A percentile compares a stretch with the other conserved stretches of the same genome.
phyloP scores from a whole-genome alignment of 2,888 invertebrate genomes.

The Oxytorus armatus region DNA sequence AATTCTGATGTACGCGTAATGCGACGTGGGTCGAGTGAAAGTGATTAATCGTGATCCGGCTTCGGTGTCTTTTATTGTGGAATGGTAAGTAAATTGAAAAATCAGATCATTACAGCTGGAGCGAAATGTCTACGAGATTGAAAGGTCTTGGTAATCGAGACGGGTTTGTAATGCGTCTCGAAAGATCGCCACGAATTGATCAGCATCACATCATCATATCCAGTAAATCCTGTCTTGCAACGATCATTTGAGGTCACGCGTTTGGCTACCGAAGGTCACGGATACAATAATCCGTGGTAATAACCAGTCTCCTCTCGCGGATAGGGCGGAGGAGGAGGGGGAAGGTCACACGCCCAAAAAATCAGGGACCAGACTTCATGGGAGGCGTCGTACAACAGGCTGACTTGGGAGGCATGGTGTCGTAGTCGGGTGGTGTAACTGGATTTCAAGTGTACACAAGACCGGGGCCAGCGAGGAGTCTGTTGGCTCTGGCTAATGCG shows the following conservation, averaged over 20 bases:
- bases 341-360: background rate
- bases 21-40: too few species aligned
- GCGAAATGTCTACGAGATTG: too few species aligned
- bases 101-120: conserved; percentile 25
- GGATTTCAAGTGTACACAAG: conserved; percentile 73
- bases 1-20: too few species aligned
- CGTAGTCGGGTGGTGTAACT: conserved; percentile 74
- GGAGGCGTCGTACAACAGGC: conserved; percentile 46
- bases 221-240: conserved; percentile 49
- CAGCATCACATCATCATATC: conserved; percentile 14
- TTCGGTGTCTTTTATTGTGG: too few species aligned
- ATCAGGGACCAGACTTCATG: conserved; percentile 60
- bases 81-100: conserved; percentile 2
- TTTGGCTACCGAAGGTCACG: conserved; percentile 49
- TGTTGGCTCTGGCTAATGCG: conserved; percentile 43
- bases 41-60: too few species aligned
- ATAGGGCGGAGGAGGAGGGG: background rate
- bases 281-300: conserved; percentile 37
- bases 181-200: conserved; percentile 22
- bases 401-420: conserved; percentile 28
- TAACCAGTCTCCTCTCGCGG: conserved; percentile 51
- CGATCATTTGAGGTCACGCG: conserved; percentile 21
- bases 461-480: conserved; percentile 44
- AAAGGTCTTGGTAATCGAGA: too few species aligned
- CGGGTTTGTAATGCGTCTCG: too few species aligned